Conservation (phyloP, 2,797 vertebrate species). For the Hippopotamyrus pictus region DNA sequence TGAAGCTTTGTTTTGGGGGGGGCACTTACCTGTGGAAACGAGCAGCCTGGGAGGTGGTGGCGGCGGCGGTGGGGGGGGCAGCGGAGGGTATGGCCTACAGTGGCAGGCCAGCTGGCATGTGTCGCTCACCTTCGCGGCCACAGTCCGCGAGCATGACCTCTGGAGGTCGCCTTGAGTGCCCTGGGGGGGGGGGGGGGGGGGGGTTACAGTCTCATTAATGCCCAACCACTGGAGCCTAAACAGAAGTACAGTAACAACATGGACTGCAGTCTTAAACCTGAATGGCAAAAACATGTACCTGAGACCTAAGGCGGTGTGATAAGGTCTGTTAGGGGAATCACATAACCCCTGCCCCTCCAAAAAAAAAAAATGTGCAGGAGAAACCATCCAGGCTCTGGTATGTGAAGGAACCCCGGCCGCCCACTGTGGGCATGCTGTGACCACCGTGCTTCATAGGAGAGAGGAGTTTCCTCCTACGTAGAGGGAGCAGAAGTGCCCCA, state of each 20-base stretch:
- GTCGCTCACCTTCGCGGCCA: slow-evolving; percentile 56
- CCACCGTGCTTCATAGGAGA: neutral
- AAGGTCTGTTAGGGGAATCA: neutral
- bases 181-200: slow-evolving; percentile 40
- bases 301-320: neutral
- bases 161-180: slow-evolving; percentile 70
- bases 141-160: slow-evolving; percentile 68
- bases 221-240: neutral
- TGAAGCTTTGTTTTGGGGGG: neutral
- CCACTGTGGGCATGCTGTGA: neutral
- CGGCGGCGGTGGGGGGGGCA: slow-evolving; percentile 74
- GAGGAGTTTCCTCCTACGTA: slow-evolving; percentile 18
- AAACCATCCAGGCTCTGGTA: neutral
- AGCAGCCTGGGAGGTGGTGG: slow-evolving; percentile 59
- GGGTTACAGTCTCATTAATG: neutral
- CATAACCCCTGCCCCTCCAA: neutral
- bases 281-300: neutral
- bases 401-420: neutral
- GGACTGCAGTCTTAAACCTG: neutral
- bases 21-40: slow-evolving; percentile 39
- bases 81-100: slow-evolving; percentile 70
- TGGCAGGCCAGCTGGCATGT: slow-evolving; percentile 73
- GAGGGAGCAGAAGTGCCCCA: neutral
- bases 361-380: neutral
- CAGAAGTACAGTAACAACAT: neutral